phyloP scores from a whole-genome alignment of 2,888 invertebrate genomes.

The Caenorhabditis panamensis region DNA sequence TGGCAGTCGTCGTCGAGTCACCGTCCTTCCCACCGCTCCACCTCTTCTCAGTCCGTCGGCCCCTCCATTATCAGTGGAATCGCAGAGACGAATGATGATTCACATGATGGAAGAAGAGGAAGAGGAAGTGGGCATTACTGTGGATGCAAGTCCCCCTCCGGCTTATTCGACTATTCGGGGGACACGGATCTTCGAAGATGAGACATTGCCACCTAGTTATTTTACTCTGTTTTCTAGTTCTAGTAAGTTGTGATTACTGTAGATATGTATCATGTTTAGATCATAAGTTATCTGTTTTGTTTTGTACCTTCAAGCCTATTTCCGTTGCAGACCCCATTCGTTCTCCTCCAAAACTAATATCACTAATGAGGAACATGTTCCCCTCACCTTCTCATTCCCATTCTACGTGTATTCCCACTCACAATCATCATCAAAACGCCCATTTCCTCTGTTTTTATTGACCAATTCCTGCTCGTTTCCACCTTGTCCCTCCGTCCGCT shows the following conservation, averaged over 20 bases:
- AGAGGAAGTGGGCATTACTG: not conserved
- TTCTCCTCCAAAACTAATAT: too few species aligned
- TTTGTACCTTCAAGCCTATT: too few species aligned
- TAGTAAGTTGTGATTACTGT: conserved; percentile 4
- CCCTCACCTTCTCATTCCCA: not conserved
- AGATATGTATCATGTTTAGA: not conserved
- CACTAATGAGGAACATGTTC: not conserved
- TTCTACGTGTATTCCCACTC: not conserved
- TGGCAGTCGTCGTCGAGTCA: conserved; percentile 21
- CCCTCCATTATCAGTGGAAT: not conserved
- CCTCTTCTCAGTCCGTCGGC: not conserved
- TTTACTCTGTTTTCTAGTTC: conserved; percentile 29
- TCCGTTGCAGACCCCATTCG: too few species aligned
- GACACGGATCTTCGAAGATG: conserved; percentile 13
- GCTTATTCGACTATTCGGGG: conserved; percentile 18
- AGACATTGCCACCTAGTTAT: conserved; percentile 28
- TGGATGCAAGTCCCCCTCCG: conserved; percentile 24
- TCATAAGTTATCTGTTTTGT: too few species aligned
- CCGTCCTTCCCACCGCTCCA: conserved; percentile 1
- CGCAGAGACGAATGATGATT: not conserved
- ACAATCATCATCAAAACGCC: not conserved
- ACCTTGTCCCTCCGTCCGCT: not conserved
- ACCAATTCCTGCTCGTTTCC: not conserved
- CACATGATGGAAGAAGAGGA: not conserved
- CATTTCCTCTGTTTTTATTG: not conserved